Percentiles rank a stretch among this genome's conserved stretches.
Conservation (phyloP, 2,888 invertebrate species). For the Seira sanloemensis region DNA sequence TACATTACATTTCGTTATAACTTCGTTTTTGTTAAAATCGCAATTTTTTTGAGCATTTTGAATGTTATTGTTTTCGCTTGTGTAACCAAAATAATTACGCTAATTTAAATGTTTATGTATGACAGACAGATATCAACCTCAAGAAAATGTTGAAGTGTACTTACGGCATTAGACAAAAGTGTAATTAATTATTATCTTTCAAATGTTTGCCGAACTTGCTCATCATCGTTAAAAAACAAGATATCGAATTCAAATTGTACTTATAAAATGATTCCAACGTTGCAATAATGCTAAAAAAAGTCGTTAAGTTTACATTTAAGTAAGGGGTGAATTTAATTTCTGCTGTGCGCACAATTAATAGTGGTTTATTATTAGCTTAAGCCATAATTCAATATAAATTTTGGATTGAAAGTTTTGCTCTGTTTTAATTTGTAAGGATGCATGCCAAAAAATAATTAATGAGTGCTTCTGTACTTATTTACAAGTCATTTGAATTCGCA, state of each 20-base stretch:
- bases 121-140: no score
- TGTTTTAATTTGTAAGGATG: not conserved
- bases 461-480: slow-evolving; percentile 1
- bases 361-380: not conserved
- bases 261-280: slow-evolving; percentile 4
- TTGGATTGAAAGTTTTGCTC: not conserved
- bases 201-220: not conserved
- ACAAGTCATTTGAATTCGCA: not conserved
- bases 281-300: not conserved
- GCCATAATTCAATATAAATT: not conserved
- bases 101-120: no score
- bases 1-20: no score
- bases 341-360: not conserved
- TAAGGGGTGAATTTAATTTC: not conserved
- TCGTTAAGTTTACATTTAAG: not conserved
- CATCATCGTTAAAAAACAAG: not conserved
- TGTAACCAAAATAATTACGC: no score
- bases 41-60: no score
- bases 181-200: not conserved
- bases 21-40: no score
- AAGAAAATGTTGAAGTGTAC: not conserved
- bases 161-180: not conserved
- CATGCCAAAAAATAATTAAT: slow-evolving; percentile 4
- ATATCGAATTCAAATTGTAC: not conserved
- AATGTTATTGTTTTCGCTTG: no score